A percentile compares a stretch with the other conserved stretches of the same genome.
phyloP scores from a whole-genome alignment of 1,140 invertebrate species.

The Liolophura sinensis region DNA sequence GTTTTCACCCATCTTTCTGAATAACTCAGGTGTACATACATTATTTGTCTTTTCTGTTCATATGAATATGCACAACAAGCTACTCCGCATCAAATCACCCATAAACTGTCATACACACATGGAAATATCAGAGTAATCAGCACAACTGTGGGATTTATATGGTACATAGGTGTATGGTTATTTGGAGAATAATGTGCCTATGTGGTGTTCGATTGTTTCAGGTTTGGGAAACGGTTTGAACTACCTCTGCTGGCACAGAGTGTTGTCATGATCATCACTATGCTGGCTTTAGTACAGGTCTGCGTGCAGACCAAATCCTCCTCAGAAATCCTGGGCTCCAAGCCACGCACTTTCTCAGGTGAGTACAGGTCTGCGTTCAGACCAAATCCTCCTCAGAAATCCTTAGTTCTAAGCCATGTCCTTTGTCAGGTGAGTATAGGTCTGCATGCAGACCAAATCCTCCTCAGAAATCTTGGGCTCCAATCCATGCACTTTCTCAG shows the following conservation, averaged over 20 bases:
- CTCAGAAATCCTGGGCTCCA: slow-evolving; percentile 76
- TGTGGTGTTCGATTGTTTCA: slow-evolving; percentile 61
- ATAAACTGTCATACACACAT: no score
- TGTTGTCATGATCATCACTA: slow-evolving; percentile 95
- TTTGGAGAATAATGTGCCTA: no score
- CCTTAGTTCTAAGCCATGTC: slow-evolving; percentile 96
- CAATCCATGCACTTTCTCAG: slow-evolving; percentile 79
- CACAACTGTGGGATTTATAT: no score
- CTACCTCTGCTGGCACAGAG: slow-evolving; percentile 93
- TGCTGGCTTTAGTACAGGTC: slow-evolving; percentile 94
- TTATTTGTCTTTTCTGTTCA: no score
- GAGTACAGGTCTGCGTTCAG: slow-evolving; percentile 61
- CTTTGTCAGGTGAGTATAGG: slow-evolving; percentile 94
- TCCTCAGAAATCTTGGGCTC: slow-evolving; percentile 78
- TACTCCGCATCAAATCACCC: no score
- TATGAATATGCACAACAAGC: no score
- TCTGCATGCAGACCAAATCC: slow-evolving; percentile 83
- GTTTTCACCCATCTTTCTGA: no score
- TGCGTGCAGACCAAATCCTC: slow-evolving; percentile 83
- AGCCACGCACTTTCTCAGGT: slow-evolving; percentile 84
- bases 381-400: slow-evolving; percentile 91
- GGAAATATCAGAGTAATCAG: no score
- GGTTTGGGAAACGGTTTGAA: slow-evolving; percentile 98
- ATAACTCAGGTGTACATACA: no score
- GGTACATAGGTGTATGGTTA: no score